A percentile compares a stretch with the other conserved stretches of the same genome.
phyloP scores from a whole-genome alignment of 2,888 invertebrate genomes.

The Keiferia lycopersicella region DNA sequence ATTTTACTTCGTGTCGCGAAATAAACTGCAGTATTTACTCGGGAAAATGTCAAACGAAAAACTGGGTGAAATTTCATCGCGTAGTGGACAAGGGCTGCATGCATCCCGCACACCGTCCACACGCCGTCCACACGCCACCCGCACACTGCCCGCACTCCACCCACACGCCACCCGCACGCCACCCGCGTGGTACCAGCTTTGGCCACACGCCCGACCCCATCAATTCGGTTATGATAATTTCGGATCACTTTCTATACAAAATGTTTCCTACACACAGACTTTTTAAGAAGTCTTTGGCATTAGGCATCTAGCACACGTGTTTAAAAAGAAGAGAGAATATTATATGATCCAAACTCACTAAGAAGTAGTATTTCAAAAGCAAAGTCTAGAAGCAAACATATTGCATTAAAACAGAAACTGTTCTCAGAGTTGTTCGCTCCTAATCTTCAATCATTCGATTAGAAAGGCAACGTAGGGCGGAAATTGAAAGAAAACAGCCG shows the following conservation, averaged over 20 bases:
- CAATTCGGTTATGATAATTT: slow-evolving; percentile 36
- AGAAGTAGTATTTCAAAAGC: background rate
- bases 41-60: slow-evolving; percentile 20
- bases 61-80: slow-evolving; percentile 21
- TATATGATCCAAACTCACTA: background rate
- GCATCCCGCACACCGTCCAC: background rate
- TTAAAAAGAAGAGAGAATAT: slow-evolving; percentile 5
- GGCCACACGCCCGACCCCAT: slow-evolving; percentile 13
- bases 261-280: background rate
- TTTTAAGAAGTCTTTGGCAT: background rate
- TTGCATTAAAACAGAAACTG: background rate
- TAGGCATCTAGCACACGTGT: slow-evolving; percentile 2
- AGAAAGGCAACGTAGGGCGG: slow-evolving; percentile 4
- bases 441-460: slow-evolving; percentile 8
- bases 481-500: slow-evolving; percentile 21
- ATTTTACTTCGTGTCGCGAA: background rate
- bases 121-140: background rate
- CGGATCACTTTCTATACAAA: slow-evolving; percentile 27
- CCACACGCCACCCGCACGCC: background rate
- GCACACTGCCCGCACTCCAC: background rate
- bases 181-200: background rate
- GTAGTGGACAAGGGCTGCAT: slow-evolving; percentile 21
- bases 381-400: background rate
- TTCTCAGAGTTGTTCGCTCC: background rate
- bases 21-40: background rate